These are phyloP conservation scores for Beris morrisii DNA, from an alignment of 2,888 invertebrate genomes.

Conservation along the genomic window DNA sequence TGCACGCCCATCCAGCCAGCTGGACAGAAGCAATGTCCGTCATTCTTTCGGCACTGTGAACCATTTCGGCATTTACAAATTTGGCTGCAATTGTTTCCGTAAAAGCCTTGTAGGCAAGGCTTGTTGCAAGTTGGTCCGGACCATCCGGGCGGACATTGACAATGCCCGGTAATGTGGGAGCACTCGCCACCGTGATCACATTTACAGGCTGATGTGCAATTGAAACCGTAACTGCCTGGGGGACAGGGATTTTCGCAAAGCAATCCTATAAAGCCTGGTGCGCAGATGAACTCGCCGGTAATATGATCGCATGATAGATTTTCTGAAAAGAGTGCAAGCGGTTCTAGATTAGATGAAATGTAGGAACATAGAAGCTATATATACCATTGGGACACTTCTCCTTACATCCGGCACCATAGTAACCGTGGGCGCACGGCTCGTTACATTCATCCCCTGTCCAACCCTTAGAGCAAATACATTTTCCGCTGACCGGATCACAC, in stretches of 20 bases:
- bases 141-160: slow-evolving; percentile 82
- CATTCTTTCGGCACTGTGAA: slow-evolving; percentile 77
- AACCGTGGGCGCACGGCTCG: slow-evolving; percentile 71
- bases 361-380: not conserved
- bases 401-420: slow-evolving; percentile 79
- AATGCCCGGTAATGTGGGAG: slow-evolving; percentile 80
- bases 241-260: slow-evolving; percentile 89
- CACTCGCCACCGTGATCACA: slow-evolving; percentile 90
- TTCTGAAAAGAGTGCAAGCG: slow-evolving; percentile 56
- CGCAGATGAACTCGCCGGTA: slow-evolving; percentile 80
- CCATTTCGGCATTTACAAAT: slow-evolving; percentile 79
- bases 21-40: slow-evolving; percentile 81
- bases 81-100: slow-evolving; percentile 80
- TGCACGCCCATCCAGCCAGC: slow-evolving; percentile 80
- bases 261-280: slow-evolving; percentile 81
- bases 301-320: slow-evolving; percentile 82
- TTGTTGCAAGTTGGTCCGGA: slow-evolving; percentile 71
- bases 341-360: too few species aligned
- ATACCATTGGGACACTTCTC: slow-evolving; percentile 66
- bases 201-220: slow-evolving; percentile 73
- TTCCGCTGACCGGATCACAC: slow-evolving; percentile 75
- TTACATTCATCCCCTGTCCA: slow-evolving; percentile 77
- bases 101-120: slow-evolving; percentile 71
- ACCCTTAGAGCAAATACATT: slow-evolving; percentile 82
- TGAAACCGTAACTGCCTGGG: slow-evolving; percentile 72